Base-by-base conservation (phyloP, 1,140 invertebrate species). In the Anastatus disparis region DNA sequence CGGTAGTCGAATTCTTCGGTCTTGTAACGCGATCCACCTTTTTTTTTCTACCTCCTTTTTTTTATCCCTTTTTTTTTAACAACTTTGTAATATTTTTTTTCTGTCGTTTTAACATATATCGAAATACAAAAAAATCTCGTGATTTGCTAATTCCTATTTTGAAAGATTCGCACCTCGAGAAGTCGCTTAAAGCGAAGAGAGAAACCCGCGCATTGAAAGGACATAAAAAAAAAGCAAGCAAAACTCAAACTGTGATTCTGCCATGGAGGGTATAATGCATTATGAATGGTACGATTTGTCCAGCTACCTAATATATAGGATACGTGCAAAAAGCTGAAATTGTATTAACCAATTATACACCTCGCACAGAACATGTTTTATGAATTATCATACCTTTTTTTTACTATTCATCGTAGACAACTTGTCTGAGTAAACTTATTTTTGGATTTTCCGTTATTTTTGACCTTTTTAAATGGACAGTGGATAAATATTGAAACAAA, bases 281-380 rank as follows among this genome's bases (percentile, higher is more conserved):
- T 58, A 67, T 67, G 53, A 67, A 58, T 58, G 55, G 44, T 17
- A 13, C 40, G 42, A 58, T 58, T 20, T 67, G 24, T 56, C 50
- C 40, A n/a, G 17, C 20, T n/a, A 12, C 29, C 6, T 12, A 13
- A 35, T 50, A n/a, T n/a, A 44, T 29, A 55, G 20, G 17, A 29
- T 24, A 35, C n/a, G 26, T 61, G 29, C 24, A 61, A 68, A 52
- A 29, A 58, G 31, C 24, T 61, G 22, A 59, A 68, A 67, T 67
- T 67, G 66, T 68, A 68, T 61, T 68, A 61, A 50, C 42, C 56
- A 68, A 61, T 61, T 68, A 68, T 68, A 68, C 29, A 58, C 44
- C 46, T 59, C 31, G 29, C 29, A 20, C 40, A 6, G 31, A n/a
- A n/a, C 20, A 65, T 42, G 24, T 65, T 52, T 53, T 22, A 42